Evolutionary conservation across 1,140 invertebrate species (phyloP), one percentile per base, ranked within the genome.

Genomic region (Anoplolepis gracilipes): DNA sequence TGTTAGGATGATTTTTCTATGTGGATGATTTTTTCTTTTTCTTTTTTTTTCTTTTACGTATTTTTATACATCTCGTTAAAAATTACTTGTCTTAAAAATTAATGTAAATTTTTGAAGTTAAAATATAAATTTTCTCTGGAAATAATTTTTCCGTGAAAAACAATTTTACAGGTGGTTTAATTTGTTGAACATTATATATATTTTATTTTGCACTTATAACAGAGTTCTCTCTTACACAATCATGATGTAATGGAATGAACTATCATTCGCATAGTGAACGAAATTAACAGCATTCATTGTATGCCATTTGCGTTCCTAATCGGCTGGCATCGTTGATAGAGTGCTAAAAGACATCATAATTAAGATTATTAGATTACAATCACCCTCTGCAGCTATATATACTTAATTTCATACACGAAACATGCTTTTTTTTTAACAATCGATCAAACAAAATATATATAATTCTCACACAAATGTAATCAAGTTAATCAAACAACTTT

Each of bases 261-360:
- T 39, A 81, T 73, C 53, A 30, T 59, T 30, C 13, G 49, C 36
- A 42, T 46, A 25, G 67, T 73, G 67, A 72, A 33, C 57, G 67
- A 82, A n/a, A 73, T 82, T 73, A 61, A 73, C 53, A 53, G 33
- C 46, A 53, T 72, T 72, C 46, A 59, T 82, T 28, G 19, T 72
- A 72, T 7, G 22, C 36, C 53, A 81, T 28, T 81, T 39, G 49
- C 36, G 13, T 72, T 72, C 46, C 11, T 57, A 59, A 82, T 82
- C n/a, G 25, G 8, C 57, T 61, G 55, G 67, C 78, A 73, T 46
- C 53, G 28, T 73, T 59, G 46, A 82, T 36, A 28, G 25, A 42
- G 13, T 33, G 36, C 67, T 46, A 13, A 67, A 30, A 73, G 67
- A 33, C 33, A 42, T 82, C 67, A 46, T 73, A 57, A 82, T 30